Evolutionary conservation across 2,888 invertebrate species (phyloP).

Genomic region (Andrena camellia): DNA sequence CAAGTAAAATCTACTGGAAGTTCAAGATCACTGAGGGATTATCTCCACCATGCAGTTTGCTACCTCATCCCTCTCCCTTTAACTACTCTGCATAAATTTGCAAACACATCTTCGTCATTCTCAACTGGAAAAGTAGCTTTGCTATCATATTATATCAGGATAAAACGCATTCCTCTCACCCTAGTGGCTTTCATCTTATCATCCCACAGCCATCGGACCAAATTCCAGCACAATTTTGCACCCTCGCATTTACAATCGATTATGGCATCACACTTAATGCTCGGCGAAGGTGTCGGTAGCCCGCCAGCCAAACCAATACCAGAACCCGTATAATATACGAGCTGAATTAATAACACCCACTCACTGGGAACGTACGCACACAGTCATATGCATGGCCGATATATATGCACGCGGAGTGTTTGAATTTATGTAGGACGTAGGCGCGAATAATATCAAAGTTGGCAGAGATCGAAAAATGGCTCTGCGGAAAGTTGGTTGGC

Average conservation of each 20-base stretch:
- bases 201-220: background rate
- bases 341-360: constrained; percentile 73
- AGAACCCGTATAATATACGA: constrained; percentile 72
- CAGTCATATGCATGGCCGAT: constrained; percentile 53
- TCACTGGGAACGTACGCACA: constrained; percentile 30
- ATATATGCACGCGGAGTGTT: constrained; percentile 49
- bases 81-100: too few species aligned
- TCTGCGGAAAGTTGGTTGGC: constrained; percentile 40
- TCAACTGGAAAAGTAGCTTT: too few species aligned
- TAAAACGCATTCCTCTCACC: too few species aligned
- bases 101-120: too few species aligned
- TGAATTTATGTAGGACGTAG: constrained; percentile 69
- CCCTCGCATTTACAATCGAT: constrained; percentile 19
- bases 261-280: constrained; percentile 16
- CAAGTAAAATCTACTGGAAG: too few species aligned
- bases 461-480: constrained; percentile 63
- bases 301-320: constrained; percentile 60
- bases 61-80: too few species aligned
- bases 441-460: constrained; percentile 63
- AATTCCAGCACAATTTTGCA: background rate
- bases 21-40: too few species aligned
- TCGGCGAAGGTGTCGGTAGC: constrained; percentile 36
- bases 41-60: too few species aligned
- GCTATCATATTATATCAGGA: too few species aligned
- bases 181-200: background rate